phyloP scores from a whole-genome alignment of 2,797 vertebrate species.

The Erpetoichthys calabaricus region DNA sequence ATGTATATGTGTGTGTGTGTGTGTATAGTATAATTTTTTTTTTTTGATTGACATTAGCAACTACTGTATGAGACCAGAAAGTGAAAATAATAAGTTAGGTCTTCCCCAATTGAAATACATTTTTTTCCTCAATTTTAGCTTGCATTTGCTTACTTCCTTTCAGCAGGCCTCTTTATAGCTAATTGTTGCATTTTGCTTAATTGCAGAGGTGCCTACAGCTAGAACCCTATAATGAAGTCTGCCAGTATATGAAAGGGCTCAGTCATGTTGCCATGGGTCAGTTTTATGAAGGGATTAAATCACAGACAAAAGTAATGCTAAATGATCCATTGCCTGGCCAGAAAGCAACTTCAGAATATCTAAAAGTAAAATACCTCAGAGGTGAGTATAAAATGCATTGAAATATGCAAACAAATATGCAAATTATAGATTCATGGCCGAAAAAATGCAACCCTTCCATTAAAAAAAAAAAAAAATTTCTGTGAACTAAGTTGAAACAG shows the following conservation, averaged over 20 bases:
- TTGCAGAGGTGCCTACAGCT: constrained; percentile 78
- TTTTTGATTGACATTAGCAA: too few relatives aligned
- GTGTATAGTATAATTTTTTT: too few relatives aligned
- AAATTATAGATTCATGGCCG: neutral
- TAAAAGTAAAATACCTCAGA: constrained; percentile 95
- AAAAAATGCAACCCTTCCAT: too few relatives aligned
- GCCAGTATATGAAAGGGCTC: constrained; percentile 95
- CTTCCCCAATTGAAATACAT: too few relatives aligned
- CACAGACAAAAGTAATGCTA: constrained; percentile 94
- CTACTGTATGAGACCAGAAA: too few relatives aligned
- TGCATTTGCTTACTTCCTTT: too few relatives aligned
- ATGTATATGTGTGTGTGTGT: too few relatives aligned
- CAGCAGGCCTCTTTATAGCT: too few relatives aligned
- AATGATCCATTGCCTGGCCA: constrained; percentile 90
- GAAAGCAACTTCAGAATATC: constrained; percentile 89
- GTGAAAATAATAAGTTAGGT: too few relatives aligned
- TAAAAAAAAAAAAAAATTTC: too few relatives aligned
- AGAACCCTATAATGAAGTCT: constrained; percentile 91
- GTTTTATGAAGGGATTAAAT: constrained; percentile 96
- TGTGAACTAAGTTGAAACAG: too few relatives aligned
- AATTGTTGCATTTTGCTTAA: neutral
- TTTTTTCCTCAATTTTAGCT: too few relatives aligned
- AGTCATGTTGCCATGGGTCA: constrained; percentile 94
- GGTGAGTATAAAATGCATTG: constrained; percentile 42
- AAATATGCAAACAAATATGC: neutral